Conservation (phyloP, 1,140 invertebrate genomes). For the Phenacoccus solenopsis region DNA sequence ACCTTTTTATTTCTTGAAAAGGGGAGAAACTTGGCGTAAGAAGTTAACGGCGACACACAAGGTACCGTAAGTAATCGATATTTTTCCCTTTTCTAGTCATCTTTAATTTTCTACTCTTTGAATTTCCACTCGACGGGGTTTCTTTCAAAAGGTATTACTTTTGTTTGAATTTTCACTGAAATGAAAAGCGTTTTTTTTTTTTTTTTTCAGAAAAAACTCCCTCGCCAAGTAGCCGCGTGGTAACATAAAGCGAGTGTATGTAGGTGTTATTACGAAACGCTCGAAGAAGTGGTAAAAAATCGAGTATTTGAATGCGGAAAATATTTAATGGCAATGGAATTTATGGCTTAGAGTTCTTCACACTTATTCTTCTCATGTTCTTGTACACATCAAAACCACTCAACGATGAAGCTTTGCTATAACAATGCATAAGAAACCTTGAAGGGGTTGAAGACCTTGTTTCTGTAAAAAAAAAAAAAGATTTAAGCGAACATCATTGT, state of each 20-base stretch:
- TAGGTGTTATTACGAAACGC: too few species aligned
- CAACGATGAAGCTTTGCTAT: background rate
- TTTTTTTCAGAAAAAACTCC: background rate
- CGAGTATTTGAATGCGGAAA: too few species aligned
- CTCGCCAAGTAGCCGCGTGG: too few species aligned
- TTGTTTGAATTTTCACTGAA: background rate
- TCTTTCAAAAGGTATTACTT: background rate
- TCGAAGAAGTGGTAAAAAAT: too few species aligned
- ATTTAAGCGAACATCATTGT: background rate
- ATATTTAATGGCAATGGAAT: too few species aligned
- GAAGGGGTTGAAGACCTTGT: background rate
- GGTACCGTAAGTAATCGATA: constrained; percentile 14
- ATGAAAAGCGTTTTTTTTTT: too few species aligned
- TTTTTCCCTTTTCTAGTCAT: background rate
- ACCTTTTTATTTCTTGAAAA: constrained; percentile 1
- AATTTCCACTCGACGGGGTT: background rate
- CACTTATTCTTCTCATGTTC: too few species aligned
- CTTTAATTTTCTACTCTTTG: background rate
- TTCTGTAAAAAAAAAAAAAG: background rate
- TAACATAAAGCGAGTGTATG: too few species aligned
- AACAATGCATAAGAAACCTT: background rate
- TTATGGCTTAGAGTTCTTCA: too few species aligned
- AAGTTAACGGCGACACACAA: background rate
- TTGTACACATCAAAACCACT: background rate
- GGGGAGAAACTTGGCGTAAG: constrained; percentile 6